phyloP scores from a whole-genome alignment of 2,113 vertebrate genomes.

The Elanus axillaris region DNA sequence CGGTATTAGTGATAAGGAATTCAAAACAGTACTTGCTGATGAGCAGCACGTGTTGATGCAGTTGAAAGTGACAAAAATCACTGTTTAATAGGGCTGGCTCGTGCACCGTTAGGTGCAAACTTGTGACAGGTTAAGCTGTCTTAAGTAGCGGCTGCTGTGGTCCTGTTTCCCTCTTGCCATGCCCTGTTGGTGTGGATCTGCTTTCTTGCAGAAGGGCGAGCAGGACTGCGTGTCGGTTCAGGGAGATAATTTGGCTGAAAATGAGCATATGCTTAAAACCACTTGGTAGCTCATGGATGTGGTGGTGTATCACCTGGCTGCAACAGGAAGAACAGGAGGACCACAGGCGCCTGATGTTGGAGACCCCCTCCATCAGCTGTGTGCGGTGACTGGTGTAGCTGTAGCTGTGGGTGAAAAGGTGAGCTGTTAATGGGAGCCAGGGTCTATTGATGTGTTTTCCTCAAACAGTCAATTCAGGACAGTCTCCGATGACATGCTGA shows the following conservation, averaged over 20 bases:
- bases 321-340: background rate
- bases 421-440: background rate
- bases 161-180: rapidly evolving
- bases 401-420: background rate
- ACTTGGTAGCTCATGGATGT: background rate
- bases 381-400: background rate
- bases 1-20: too few relatives aligned
- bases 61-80: too few relatives aligned
- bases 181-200: background rate
- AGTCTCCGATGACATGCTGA: rapidly evolving
- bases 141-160: rapidly evolving
- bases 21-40: background rate
- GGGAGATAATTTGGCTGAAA: background rate
- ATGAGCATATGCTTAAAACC: rapidly evolving
- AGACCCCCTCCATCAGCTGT: background rate
- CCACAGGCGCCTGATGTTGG: rapidly evolving
- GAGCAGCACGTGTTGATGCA: background rate
- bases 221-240: rapidly evolving
- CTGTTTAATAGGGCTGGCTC: background rate
- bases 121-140: background rate
- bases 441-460: background rate
- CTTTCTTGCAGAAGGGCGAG: background rate
- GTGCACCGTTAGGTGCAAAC: background rate
- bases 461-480: too few relatives aligned
- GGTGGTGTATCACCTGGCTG: background rate